Evolutionary conservation across 92 coral and sea anemone genomes (phyloP), one percentile per base, ranked within the genome.

Genomic region (Heliopora coerulea): DNA sequence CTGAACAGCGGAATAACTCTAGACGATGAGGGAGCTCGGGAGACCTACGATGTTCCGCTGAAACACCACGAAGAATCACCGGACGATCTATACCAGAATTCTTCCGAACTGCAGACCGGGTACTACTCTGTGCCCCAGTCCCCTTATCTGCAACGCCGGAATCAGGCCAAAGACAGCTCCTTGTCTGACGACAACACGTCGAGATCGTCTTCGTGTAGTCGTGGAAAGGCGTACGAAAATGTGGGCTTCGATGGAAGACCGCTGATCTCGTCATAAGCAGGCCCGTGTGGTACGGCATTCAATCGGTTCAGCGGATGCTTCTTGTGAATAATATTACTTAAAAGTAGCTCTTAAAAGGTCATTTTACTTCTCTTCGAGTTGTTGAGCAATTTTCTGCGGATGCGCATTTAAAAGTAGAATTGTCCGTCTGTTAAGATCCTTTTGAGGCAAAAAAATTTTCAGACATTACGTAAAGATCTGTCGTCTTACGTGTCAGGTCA

Each of bases 211-310:
- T 30, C 46, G 25, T 50, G 63, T n/a, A 54, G 34, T 15, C 30
- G 27, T 29, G 34, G 27, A 18, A 30, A 20, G 19, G 24, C 77
- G 8, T 70, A 70, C 32, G 77, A 70, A 54, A 70, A 70, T 34
- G 77, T 70, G 19, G 77, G 35, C 58, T 70, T 70, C 25, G 77
- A 70, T 54, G 77, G 77, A 2, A 70, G 54, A 2, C 63, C 63
- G 33, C 52, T 70, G 77, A 28, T 54, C 29, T 23, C 61, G 3
- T 46, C 2, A 46, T 6, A 46, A 8, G n/a, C n/a, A 46, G 42
- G 11, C 42, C 11, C 42, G 11, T 37, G 52, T 46, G n/a, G 15
- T 10, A 46, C n/a, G 52, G 2, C 52, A 15, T 46, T 46, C 15
- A 46, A 37, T 37, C 42, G 4, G 42, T 37, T 37, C 42, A 37